Conservation (phyloP, 2,797 vertebrate species). For the Ataeniobius toweri region DNA sequence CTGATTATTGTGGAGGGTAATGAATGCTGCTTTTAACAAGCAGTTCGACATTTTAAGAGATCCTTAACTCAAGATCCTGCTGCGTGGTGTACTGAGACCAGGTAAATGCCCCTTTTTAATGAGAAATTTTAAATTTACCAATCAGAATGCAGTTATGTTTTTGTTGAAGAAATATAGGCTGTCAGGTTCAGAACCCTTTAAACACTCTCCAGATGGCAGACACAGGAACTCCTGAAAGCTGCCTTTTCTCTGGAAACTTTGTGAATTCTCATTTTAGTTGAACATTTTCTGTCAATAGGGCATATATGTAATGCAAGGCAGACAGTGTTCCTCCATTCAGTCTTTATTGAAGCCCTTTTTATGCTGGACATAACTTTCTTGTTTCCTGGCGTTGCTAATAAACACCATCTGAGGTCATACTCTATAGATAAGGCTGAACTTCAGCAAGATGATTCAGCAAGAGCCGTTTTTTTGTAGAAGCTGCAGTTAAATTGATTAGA, state of each 20-base stretch:
- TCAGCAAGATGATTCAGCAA: not conserved
- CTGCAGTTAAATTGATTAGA: not conserved
- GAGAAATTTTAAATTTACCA: not conserved
- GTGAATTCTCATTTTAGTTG: constrained; percentile 39
- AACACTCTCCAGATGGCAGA: constrained; percentile 46
- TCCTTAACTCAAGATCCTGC: not conserved
- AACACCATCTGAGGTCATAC: constrained; percentile 5
- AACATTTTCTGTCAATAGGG: constrained; percentile 9
- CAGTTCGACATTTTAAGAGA: not conserved
- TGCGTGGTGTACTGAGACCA: not conserved
- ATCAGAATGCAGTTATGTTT: not conserved
- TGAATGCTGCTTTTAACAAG: not conserved
- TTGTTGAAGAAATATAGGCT: constrained; percentile 5
- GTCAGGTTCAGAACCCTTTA: constrained; percentile 41
- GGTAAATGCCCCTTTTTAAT: not conserved
- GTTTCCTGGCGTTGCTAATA: constrained; percentile 10
- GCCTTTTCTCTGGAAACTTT: constrained; percentile 38
- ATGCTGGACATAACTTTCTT: constrained; percentile 20
- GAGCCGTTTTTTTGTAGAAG: not conserved
- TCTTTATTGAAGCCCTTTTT: constrained; percentile 11
- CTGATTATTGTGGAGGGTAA: not conserved
- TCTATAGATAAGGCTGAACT: not conserved
- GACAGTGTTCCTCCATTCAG: not conserved
- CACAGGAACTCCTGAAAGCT: constrained; percentile 44
- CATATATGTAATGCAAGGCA: constrained; percentile 8